Evolutionary conservation across 2,113 vertebrate genomes (phyloP), one percentile per base, ranked within the genome.

Genomic region (Xiphias gladius): DNA sequence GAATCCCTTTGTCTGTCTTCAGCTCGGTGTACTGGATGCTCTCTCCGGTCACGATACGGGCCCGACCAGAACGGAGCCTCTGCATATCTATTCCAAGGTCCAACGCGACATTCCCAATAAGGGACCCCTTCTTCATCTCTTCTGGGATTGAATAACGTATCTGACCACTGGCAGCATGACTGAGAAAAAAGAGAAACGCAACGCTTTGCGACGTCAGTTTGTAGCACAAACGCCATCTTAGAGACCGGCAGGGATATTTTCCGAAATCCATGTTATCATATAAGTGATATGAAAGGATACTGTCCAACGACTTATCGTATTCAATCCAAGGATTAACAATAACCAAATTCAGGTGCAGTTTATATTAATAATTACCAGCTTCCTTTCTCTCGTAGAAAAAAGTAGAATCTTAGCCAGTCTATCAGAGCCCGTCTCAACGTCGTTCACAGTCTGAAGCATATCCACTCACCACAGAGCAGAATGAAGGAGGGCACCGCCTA

Each of bases 61-160:
- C 90, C 5, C 83, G 84, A 0, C 96, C 82, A 91, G 79, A 82
- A 9, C 65, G 76, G 7, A 90, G 86, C 14, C 96, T 93, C 75
- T 48, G 87, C n/a, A 91, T n/a, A 71, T 94, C 90, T 72, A 96
- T 84, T 50, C 93, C 95, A 5, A 96, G 83, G 55, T 96, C 96
- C 10, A 90, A 87, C 0, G 95, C 95, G 0, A 96, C 88, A 39
- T 95, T 95, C 26, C 95, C 96, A 24, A 97, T 83, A 0, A 93
- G 22, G 5, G 89, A 87, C 0, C 91, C 92, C 0, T 92, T 90
- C 59, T 91, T 88, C 91, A 95, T 93, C 83, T 96, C 95, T 82
- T 97, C 96, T 0, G 93, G 94, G 30, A 96, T 90, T 0, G 95
- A 94, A 85, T 96, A 97, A 4, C 94, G 93, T 5, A 39, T 39